Base-by-base conservation (phyloP, 2,797 vertebrate species). In the Enteromius treurensis region DNA sequence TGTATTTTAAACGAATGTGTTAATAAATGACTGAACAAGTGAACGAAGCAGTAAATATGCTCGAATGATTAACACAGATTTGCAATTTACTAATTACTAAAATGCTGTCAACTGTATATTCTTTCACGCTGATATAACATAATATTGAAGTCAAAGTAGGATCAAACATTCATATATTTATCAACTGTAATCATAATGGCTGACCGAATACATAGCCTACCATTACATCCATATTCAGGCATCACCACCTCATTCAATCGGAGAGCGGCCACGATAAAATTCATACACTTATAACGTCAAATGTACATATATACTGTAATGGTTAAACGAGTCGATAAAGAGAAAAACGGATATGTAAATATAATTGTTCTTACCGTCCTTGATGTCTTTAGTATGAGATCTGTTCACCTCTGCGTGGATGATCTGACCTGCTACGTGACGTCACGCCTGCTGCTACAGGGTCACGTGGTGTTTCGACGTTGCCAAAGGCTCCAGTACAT, bases 401-500 rank as follows among this genome's bases (percentile, higher is more conserved):
- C 58, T 9, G 11, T 21, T 70, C 42, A 58, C 26, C 51, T 49
- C 69, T 6, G 34, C 17, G 5, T 15, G 15, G 32, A 76, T 17
- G n/a, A 15, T 32, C 60, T 40, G 45, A 53, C 23, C 19, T 69
- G 64, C 26, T 34, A 1, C 9, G 14, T 83, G 81, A 77, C 74
- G 81, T 83, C 74, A 83, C 64, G 4, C 13, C 64, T 7, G 81
- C 47, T 74, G 49, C 73, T 17, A 0, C 34, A 34, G 9, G 7
- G 65, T 83, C 81, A 83, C 81, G 81, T 83, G 78, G 26, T 53
- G 3, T 5, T 37, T 21, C 3, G 11, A n/a, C 0, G 21, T 55
- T 4, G n/a, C 3, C 21, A 23, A 37, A 64, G 1, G 4, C 0
- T 0, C 21, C 10, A 8, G 13, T 0, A 14, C 5, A 3, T 23